These are phyloP conservation scores for Ichneumon xanthorius DNA, from an alignment of 2,888 invertebrate genomes.

Conservation along the genomic window DNA sequence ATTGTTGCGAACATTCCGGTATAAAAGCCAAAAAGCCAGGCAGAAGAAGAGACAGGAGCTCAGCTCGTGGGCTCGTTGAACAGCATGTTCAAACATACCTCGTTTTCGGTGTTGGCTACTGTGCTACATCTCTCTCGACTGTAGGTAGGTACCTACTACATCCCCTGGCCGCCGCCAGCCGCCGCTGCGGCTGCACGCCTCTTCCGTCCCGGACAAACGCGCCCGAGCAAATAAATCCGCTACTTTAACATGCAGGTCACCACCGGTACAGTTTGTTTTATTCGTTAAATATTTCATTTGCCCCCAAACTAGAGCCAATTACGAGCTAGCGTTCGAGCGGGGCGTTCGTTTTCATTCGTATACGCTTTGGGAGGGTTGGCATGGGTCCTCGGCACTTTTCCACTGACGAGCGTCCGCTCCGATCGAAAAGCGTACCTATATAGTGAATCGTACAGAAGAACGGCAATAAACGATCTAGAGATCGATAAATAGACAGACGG, in stretches of 20 bases:
- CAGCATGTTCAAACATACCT: constrained; percentile 61
- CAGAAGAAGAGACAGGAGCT: not conserved
- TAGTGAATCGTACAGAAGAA: not conserved
- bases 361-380: not conserved
- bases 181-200: constrained; percentile 44
- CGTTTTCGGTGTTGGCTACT: not conserved
- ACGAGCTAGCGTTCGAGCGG: constrained; percentile 69
- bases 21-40: constrained; percentile 49
- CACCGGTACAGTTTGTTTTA: constrained; percentile 84
- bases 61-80: constrained; percentile 39
- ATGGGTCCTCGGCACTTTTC: constrained; percentile 21
- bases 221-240: constrained; percentile 82
- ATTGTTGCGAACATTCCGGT: not conserved
- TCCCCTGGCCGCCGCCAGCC: constrained; percentile 66
- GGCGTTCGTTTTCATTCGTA: constrained; percentile 59
- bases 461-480: constrained; percentile 42
- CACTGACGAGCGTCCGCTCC: not conserved
- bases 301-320: constrained; percentile 81
- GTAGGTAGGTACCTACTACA: not conserved
- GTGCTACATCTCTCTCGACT: constrained; percentile 57
- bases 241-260: constrained; percentile 85
- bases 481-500: constrained; percentile 10
- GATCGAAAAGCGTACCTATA: not conserved
- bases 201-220: constrained; percentile 72
- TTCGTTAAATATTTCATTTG: constrained; percentile 85